phyloP scores from a whole-genome alignment of 2,888 invertebrate species.

The Pyrgus malvae region DNA sequence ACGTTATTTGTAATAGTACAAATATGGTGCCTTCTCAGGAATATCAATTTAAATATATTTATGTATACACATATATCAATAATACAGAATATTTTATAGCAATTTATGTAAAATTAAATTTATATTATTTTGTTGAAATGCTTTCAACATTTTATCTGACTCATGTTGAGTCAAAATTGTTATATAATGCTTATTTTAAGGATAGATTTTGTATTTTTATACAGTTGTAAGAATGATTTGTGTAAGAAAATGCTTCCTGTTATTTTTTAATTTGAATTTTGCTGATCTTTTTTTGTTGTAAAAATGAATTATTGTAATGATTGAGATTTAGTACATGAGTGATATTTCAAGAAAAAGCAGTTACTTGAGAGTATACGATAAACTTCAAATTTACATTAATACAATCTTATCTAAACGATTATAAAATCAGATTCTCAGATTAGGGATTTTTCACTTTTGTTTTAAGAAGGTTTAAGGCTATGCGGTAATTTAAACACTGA shows the following conservation, averaged over 20 bases:
- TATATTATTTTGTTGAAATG: constrained; percentile 54
- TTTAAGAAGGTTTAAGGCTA: too few relatives aligned
- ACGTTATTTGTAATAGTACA: constrained; percentile 44
- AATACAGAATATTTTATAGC: constrained; percentile 39
- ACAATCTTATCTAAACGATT: too few relatives aligned
- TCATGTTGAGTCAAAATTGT: constrained; percentile 69
- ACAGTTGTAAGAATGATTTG: constrained; percentile 27
- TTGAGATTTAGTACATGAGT: too few relatives aligned
- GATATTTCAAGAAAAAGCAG: too few relatives aligned
- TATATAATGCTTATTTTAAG: constrained; percentile 36
- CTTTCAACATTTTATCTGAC: constrained; percentile 59
- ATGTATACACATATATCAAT: constrained; percentile 35
- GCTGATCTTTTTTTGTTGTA: too few relatives aligned
- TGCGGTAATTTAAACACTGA: too few relatives aligned
- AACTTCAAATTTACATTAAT: too few relatives aligned
- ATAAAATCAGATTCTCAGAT: too few relatives aligned
- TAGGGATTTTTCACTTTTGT: too few relatives aligned
- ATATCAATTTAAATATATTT: constrained; percentile 27
- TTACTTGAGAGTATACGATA: too few relatives aligned
- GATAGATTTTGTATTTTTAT: constrained; percentile 39
- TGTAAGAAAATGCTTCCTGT: not conserved
- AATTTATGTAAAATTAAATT: constrained; percentile 37
- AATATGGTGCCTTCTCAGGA: constrained; percentile 51
- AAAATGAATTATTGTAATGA: too few relatives aligned
- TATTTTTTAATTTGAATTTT: not conserved